Base-by-base conservation (phyloP, 2,888 invertebrate species). In the Apamea anceps region DNA sequence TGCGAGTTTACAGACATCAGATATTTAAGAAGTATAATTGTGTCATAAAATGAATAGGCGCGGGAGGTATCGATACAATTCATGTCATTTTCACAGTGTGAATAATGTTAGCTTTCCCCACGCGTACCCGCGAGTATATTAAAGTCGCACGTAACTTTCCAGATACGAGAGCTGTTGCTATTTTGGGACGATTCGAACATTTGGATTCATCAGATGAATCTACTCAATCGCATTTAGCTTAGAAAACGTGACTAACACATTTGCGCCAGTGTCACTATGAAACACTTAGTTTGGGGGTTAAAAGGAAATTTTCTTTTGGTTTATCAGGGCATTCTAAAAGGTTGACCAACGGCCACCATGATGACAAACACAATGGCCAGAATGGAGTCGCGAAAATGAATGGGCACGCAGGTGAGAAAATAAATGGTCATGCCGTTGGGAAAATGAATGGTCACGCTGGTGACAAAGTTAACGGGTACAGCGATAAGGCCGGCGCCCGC, bases 261-360 rank as follows among this genome's bases (percentile, higher is more conserved):
- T 95, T 95, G 91, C 95, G 95, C 95, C 96, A 96, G 94, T 95
- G 92, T 92, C 89, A 87, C 85, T 86, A 79, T 76, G 88, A 90
- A 88, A 88, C 87, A 87, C 87, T 80, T 91, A 90, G 91, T 88
- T 87, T 87, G 93, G 92, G 80, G 92, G 93, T 93, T 93, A 92
- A 93, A 91, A 86, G 91, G 89, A 90, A 85, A 87, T 92, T 93
- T 93, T 94, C 83, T 94, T 95, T 95, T 95, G 91, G 87, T 95
- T 95, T 93, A 94, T 95, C 95, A 96, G 96, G 96, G 89, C 95
- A 94, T 89, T 91, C 91, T 93, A 96, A 94, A 91, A 84, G 79
- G 75, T 79, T 89, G 81, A 87, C 87, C 79, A 92, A 92, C 86
- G 91, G 90, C 81, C 91, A 92, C 88, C 89, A 79, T 73, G 88